Conservation (phyloP, 2,797 vertebrate species). For the Iguana delicatissima region DNA sequence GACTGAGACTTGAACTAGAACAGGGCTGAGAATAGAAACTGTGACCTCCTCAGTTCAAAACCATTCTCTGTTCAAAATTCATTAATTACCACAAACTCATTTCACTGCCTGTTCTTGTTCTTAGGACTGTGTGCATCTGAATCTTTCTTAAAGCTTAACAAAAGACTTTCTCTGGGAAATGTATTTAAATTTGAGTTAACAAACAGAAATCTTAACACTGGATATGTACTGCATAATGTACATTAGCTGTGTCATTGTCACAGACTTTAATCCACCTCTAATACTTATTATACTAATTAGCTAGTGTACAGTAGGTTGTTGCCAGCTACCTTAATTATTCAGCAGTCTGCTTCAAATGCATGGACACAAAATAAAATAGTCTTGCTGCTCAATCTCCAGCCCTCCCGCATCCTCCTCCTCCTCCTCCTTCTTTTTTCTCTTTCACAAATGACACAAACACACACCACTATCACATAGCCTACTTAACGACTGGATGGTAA, state of each 20-base stretch:
- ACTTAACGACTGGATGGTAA: background rate
- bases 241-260: background rate
- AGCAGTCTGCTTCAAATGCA: slow-evolving; percentile 18
- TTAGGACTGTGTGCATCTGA: background rate
- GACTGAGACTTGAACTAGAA: background rate
- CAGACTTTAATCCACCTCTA: slow-evolving; percentile 1
- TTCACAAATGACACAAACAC: background rate
- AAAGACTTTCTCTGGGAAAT: background rate
- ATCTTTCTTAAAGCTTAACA: slow-evolving; percentile 8
- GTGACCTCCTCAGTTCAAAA: background rate
- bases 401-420: background rate
- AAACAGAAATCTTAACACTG: background rate
- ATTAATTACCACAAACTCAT: slow-evolving; percentile 7
- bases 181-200: background rate
- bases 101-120: background rate
- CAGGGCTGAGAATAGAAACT: background rate
- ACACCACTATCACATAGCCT: background rate
- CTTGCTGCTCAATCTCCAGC: background rate
- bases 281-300: slow-evolving; percentile 19
- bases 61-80: background rate
- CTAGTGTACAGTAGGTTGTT: background rate
- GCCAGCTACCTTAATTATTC: slow-evolving; percentile 14
- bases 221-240: background rate
- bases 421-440: too few relatives aligned
- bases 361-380: slow-evolving; percentile 36